phyloP scores from a whole-genome alignment of 92 coral and sea anemone species.

The Desmophyllum pertusum region DNA sequence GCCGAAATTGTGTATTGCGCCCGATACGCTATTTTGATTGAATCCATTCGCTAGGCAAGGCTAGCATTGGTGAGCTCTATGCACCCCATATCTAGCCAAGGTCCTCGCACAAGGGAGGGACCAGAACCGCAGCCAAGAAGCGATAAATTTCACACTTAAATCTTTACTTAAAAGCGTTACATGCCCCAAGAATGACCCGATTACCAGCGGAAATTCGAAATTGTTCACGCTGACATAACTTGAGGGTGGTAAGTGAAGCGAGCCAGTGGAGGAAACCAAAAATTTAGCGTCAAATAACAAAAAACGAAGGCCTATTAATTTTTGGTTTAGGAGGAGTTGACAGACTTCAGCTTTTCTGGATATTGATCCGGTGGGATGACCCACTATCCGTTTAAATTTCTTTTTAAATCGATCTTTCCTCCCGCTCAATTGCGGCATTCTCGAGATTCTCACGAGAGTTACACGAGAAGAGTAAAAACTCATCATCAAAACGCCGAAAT shows the following conservation, averaged over 20 bases:
- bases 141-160: constrained; percentile 35
- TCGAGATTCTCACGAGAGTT: not conserved
- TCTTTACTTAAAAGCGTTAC: constrained; percentile 41
- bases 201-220: constrained; percentile 77
- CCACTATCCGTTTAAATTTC: not conserved
- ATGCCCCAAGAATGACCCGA: constrained; percentile 69
- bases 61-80: constrained; percentile 22
- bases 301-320: constrained; percentile 35
- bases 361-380: constrained; percentile 25
- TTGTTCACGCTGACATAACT: constrained; percentile 73
- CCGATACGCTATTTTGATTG: constrained; percentile 80
- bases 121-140: constrained; percentile 12
- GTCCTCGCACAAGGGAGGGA: not conserved
- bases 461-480: not conserved
- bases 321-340: constrained; percentile 47
- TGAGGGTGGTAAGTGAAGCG: constrained; percentile 62
- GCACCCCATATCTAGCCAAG: not conserved
- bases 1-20: constrained; percentile 81
- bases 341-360: constrained; percentile 39
- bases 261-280: constrained; percentile 72
- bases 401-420: constrained; percentile 33
- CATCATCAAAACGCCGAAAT: constrained; percentile 13
- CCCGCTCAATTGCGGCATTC: not conserved
- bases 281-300: constrained; percentile 55
- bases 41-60: constrained; percentile 62